Evolutionary conservation across 2,797 vertebrate genomes (phyloP).

Genomic region (Dipus sagitta): DNA sequence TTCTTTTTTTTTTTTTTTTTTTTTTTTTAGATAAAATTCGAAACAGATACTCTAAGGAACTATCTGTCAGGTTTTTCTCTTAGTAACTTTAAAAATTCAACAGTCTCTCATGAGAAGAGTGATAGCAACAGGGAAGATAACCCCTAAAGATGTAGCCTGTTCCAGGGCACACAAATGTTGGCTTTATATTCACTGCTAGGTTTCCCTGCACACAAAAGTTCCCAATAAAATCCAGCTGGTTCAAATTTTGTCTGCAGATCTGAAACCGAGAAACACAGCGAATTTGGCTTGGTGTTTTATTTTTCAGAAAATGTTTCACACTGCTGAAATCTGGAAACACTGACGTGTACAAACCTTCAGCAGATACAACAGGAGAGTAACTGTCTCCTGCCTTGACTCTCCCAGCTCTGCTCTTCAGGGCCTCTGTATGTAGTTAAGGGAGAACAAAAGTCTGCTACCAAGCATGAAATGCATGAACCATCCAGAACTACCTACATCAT

Average conservation of each 20-base stretch:
- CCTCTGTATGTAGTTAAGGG: slow-evolving; percentile 32
- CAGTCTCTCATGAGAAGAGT: slow-evolving; percentile 37
- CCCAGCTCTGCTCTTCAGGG: slow-evolving; percentile 52
- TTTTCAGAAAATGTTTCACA: slow-evolving; percentile 78
- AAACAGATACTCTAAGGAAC: slow-evolving; percentile 46
- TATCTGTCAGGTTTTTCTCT: slow-evolving; percentile 46
- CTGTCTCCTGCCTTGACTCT: slow-evolving; percentile 64
- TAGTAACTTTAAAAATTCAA: slow-evolving; percentile 67
- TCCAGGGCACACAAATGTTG: slow-evolving; percentile 62
- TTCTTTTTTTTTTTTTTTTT: not conserved
- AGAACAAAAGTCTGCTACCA: slow-evolving; percentile 36
- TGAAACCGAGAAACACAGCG: slow-evolving; percentile 56
- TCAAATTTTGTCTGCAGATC: slow-evolving; percentile 80
- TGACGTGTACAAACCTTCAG: slow-evolving; percentile 63
- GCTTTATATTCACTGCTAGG: slow-evolving; percentile 71
- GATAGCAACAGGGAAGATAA: no score
- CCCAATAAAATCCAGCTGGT: slow-evolving; percentile 82
- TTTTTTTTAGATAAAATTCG: slow-evolving; percentile 26
- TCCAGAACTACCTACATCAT: slow-evolving; percentile 64
- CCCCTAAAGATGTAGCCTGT: slow-evolving; percentile 54
- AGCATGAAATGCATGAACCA: slow-evolving; percentile 64
- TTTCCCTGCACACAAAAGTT: slow-evolving; percentile 75
- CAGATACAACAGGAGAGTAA: slow-evolving; percentile 68
- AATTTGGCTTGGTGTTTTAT: slow-evolving; percentile 75
- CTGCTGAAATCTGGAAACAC: slow-evolving; percentile 73